Evolutionary conservation across 2,888 invertebrate genomes (phyloP).

Genomic region (Cerceris rybyensis): DNA sequence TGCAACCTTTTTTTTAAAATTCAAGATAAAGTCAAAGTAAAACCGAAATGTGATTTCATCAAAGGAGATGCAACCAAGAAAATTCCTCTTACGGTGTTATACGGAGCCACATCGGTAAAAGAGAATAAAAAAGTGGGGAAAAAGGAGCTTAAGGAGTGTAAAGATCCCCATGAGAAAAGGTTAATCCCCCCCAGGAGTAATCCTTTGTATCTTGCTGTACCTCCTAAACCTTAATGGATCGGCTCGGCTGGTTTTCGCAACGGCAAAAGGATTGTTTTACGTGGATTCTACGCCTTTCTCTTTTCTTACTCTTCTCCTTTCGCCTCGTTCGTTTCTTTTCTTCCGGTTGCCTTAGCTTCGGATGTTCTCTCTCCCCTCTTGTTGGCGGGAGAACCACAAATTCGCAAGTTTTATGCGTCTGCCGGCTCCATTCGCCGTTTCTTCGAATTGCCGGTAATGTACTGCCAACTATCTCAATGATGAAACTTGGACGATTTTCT

Average conservation of each 20-base stretch:
- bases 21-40: no score
- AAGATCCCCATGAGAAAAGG: slow-evolving; percentile 45
- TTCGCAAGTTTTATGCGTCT: slow-evolving; percentile 67
- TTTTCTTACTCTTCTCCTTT: slow-evolving; percentile 28
- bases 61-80: background rate
- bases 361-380: background rate
- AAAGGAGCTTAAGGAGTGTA: slow-evolving; percentile 15
- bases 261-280: slow-evolving; percentile 61
- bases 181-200: slow-evolving; percentile 57
- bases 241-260: slow-evolving; percentile 62
- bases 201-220: slow-evolving; percentile 55
- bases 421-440: slow-evolving; percentile 20
- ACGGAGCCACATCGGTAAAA: background rate
- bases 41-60: background rate
- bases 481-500: slow-evolving; percentile 4
- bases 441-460: slow-evolving; percentile 14
- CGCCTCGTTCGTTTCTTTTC: slow-evolving; percentile 25
- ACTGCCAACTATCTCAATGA: slow-evolving; percentile 11
- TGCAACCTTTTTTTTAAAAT: no score
- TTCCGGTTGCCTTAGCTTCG: background rate
- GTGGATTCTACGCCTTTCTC: slow-evolving; percentile 30
- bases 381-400: slow-evolving; percentile 58
- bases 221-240: slow-evolving; percentile 66
- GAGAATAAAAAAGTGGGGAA: slow-evolving; percentile 4
- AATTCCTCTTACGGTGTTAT: background rate